Evolutionary conservation across 2,113 vertebrate species (phyloP), one percentile per base, ranked within the genome.

Genomic region (Gadus chalcogrammus): DNA sequence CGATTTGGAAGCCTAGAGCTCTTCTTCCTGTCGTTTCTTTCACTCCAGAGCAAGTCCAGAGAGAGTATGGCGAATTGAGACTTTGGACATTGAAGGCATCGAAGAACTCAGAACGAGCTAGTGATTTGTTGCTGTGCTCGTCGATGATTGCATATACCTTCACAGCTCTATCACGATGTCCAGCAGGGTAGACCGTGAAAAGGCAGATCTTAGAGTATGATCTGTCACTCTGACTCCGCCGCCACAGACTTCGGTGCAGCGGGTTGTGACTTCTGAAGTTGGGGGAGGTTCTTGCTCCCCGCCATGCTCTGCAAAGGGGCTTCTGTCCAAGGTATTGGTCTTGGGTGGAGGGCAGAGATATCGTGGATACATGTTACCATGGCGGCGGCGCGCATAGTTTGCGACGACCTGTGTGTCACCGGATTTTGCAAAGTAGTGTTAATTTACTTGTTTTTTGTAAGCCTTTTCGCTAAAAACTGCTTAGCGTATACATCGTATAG

Each of bases 91-190:
- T 75, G 53, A 69, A 75, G 35, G 68, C 64, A 69, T 82, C 58
- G 76, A 84, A 85, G 70, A 38, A 68, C 42, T 66, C 17, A 17
- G 20, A 20, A 64, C 59, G 73, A 62, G 28, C 73, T 15, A 82
- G 22, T 27, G 75, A 81, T 65, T 35, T 82, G 68, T 68, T 76
- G 55, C 68, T 77, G 53, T 81, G 77, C 52, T 81, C 66, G 72
- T 64, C 65, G 13, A 71, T n/a, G 65, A 85, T 77, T 61, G 76
- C 82, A 77, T 82, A 88, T 71, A 69, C 65, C 35, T 71, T 64
- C 48, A 78, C 52, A 60, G 56, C 18, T 59, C 62, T 27, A 27
- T 60, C 16, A 7, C 3, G 61, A 8, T 15, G 38, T 1, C 52
- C 38, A 11, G 38, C 38, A 64, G 67, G 18, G 42, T 3, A 42